phyloP scores from a whole-genome alignment of 2,797 vertebrate species.

The Sebastes hopkinsi region DNA sequence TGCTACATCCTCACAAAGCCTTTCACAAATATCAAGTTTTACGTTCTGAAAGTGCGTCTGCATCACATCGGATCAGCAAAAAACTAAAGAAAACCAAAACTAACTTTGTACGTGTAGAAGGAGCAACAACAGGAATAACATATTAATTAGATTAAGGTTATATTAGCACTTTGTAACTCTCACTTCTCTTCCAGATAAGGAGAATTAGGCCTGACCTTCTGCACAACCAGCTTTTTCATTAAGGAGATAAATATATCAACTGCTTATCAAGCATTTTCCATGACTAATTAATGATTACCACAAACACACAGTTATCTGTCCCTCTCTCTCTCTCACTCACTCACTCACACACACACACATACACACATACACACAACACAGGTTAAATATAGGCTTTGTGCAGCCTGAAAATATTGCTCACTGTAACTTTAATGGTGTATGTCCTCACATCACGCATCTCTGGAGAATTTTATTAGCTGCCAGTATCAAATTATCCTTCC shows the following conservation, averaged over 20 bases:
- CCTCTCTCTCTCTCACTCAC: neutral
- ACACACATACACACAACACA: neutral
- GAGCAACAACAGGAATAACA: neutral
- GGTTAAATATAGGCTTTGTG: conserved; percentile 33
- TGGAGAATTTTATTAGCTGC: conserved; percentile 28
- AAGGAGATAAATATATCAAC: neutral
- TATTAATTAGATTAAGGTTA: neutral
- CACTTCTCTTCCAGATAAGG: neutral
- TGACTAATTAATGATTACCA: conserved; percentile 14
- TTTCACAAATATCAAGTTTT: neutral
- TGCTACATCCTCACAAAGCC: neutral
- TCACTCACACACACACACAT: neutral
- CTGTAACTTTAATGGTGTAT: neutral
- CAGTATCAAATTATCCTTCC: conserved; percentile 25
- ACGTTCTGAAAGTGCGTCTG: neutral
- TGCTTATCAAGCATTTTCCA: neutral
- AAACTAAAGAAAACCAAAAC: neutral
- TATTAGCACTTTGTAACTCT: neutral
- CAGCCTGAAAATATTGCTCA: conserved; percentile 7
- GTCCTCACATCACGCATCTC: conserved; percentile 3
- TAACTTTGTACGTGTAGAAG: neutral
- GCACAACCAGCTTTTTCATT: neutral
- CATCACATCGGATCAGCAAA: neutral
- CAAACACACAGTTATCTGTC: neutral
- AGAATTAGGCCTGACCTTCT: neutral